Evolutionary conservation across 2,113 vertebrate genomes (phyloP), one percentile per base, ranked within the genome.

Genomic region (Hepsetus odoe): DNA sequence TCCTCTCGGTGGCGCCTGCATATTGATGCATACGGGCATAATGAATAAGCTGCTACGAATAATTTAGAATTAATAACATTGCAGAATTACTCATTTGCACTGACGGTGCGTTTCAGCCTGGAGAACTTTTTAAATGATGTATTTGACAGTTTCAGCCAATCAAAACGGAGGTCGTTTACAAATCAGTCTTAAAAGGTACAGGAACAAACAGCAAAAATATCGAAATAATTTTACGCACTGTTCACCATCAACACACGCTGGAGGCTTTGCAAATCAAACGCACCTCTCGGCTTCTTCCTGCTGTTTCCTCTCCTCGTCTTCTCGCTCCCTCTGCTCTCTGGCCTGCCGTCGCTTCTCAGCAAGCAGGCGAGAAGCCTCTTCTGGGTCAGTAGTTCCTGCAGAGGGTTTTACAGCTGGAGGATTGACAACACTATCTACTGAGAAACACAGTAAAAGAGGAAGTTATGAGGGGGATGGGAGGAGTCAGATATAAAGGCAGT

Each of bases 311-410:
- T 96, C 92, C 77, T 94, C 92, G 35, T 98, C 97, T 65, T 98
- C 97, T 35, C 89, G 90, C 69, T 98, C 97, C 69, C 96, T 93
- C 86, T 98, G 96, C 56, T 96, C 97, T 3, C 98, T 94, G 78
- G 96, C 97, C 73, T 97, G 93, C 14, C 95, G 92, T 20, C 98
- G 93, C 72, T 98, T 99, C 79, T 99, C 98, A 2, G 95, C 69
- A 56, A 99, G 90, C 79, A 98, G 92, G 62, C 96, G 94, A 0
- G 95, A 95, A 0, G 98, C 97, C 89, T 98, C 97, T 74, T 96
- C 98, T 0, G 95, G 94, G 80, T 99, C 92, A 0, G 94, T 98
- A 26, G 96, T 99, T 30, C 98, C 97, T 12, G 96, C 94, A 9
- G 94, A 95, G 30, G 90, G 81, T 86, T 92, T 96, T 1, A 88